Conservation (phyloP, 2,113 vertebrate genomes). For the Phylloscopus whistleri region DNA sequence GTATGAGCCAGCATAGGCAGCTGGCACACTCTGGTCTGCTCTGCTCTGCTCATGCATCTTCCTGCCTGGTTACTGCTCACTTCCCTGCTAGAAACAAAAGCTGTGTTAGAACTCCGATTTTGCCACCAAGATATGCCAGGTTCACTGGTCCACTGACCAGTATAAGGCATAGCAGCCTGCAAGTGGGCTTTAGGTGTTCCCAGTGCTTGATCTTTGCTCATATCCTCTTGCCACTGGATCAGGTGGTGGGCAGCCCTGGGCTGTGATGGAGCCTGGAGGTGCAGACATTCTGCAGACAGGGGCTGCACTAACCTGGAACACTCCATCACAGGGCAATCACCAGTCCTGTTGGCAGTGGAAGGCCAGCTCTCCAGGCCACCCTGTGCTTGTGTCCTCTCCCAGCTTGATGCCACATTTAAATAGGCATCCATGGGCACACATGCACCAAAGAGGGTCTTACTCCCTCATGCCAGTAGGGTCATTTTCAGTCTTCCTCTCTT, state of each 20-base stretch:
- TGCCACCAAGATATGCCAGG: not conserved
- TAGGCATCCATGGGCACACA: not conserved
- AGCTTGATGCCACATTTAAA: not conserved
- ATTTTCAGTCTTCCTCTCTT: not conserved
- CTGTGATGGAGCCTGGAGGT: not conserved
- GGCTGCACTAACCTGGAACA: not conserved
- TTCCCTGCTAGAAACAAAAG: not conserved
- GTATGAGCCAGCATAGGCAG: not conserved
- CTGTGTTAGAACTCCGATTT: not conserved
- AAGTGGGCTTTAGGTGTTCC: rapidly evolving
- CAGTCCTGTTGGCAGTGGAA: not conserved
- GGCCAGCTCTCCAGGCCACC: not conserved
- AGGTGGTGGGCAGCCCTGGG: not conserved
- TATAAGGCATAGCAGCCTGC: rapidly evolving
- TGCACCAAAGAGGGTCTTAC: not conserved
- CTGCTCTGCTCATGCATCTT: not conserved
- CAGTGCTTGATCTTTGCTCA: rapidly evolving
- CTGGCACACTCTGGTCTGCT: not conserved
- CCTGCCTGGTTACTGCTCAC: not conserved
- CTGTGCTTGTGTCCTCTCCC: not conserved
- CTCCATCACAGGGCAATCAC: not conserved
- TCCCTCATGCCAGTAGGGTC: rapidly evolving
- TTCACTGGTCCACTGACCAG: rapidly evolving
- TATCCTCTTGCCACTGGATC: too few species aligned
- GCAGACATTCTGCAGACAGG: not conserved